A percentile compares a stretch with the other conserved stretches of the same genome.
phyloP scores from a whole-genome alignment of 2,113 vertebrate species.

The Stigmatopora nigra region DNA sequence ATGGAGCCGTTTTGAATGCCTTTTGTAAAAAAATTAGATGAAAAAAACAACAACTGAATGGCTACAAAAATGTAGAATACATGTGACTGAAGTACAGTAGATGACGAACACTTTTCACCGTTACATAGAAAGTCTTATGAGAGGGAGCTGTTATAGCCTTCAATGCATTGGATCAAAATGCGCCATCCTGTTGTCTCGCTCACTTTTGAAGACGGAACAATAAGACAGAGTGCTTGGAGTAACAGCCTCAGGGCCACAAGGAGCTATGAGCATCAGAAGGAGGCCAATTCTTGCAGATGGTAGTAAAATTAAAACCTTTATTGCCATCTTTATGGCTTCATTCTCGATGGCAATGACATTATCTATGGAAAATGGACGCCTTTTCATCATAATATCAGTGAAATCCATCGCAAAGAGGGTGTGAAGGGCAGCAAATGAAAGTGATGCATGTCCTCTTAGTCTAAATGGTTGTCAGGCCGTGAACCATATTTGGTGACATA shows the following conservation, averaged over 20 bases:
- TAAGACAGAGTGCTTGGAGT: conserved; percentile 46
- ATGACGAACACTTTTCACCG: not conserved
- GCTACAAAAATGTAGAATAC: not conserved
- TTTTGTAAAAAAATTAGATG: too few relatives aligned
- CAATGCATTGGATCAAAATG: conserved; percentile 9
- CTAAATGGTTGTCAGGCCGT: conserved; percentile 1
- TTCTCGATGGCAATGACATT: conserved; percentile 58
- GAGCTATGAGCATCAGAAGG: conserved; percentile 45
- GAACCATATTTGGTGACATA: not conserved
- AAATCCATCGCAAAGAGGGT: conserved; percentile 39
- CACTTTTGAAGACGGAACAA: conserved; percentile 53
- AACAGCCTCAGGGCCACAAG: conserved; percentile 36
- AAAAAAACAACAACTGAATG: too few relatives aligned
- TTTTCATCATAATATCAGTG: conserved; percentile 52
- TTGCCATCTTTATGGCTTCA: conserved; percentile 54
- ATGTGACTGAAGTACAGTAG: not conserved
- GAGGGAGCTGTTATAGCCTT: not conserved
- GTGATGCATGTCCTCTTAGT: conserved; percentile 37
- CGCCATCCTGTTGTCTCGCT: too few relatives aligned
- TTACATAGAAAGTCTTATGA: not conserved
- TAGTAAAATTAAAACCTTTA: conserved; percentile 62
- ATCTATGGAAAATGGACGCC: conserved; percentile 53
- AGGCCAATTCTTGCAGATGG: conserved; percentile 50
- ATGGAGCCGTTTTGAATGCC: conserved; percentile 18
- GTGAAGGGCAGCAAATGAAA: conserved; percentile 42